phyloP scores from a whole-genome alignment of 2,797 vertebrate species.

The Intellagama lesueurii region DNA sequence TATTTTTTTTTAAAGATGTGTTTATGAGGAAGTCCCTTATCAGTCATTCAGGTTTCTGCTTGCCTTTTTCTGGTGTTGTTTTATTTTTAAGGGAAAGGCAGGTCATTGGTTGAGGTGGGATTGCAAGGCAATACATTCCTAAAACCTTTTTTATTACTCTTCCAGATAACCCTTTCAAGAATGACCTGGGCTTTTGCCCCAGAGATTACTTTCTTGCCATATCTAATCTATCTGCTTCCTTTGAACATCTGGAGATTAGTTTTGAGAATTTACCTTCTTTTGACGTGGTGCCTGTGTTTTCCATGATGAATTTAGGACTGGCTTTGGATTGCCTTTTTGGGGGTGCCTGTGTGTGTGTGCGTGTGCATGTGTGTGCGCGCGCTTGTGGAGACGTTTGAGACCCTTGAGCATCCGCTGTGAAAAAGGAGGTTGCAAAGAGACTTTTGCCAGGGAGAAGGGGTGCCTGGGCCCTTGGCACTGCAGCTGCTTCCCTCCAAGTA shows the following conservation, averaged over 20 bases:
- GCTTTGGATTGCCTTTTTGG: neutral
- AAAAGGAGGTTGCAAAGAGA: neutral
- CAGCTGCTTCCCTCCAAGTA: neutral
- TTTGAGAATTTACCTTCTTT: neutral
- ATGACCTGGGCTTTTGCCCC: neutral
- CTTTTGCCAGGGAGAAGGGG: neutral
- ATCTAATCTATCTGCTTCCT: neutral
- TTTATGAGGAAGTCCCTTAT: neutral
- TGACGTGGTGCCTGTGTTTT: neutral
- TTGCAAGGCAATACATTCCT: neutral
- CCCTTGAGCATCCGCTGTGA: neutral
- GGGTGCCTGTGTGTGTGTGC: neutral
- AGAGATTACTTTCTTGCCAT: neutral
- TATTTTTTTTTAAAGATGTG: neutral
- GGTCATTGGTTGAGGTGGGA: neutral
- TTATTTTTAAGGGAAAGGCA: neutral
- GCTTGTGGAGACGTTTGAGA: too few species aligned
- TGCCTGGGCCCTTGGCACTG: neutral
- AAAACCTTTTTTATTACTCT: neutral
- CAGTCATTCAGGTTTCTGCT: neutral
- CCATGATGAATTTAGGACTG: neutral
- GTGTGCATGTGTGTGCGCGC: too few species aligned
- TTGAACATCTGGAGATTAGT: neutral
- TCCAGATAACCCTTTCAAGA: slow-evolving; percentile 3
- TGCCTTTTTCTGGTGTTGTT: neutral